These are phyloP conservation scores for Pyxicephalus adspersus DNA, from an alignment of 2,113 vertebrate genomes.

Conservation along the genomic window DNA sequence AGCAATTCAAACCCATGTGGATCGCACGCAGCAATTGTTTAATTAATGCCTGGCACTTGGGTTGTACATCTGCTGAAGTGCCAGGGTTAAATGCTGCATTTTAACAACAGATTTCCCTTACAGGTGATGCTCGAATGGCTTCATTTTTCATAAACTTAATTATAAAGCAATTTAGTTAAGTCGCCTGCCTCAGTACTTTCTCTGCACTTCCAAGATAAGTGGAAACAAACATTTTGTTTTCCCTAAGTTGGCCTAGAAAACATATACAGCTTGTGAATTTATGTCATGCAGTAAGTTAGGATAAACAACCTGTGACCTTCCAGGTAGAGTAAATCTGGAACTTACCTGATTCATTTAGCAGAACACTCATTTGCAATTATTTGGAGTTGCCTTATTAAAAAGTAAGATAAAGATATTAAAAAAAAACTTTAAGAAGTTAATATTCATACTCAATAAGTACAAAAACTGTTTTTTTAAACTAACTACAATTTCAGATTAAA, in stretches of 20 bases:
- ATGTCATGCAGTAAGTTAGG: slow-evolving; percentile 6
- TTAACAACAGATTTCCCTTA: slow-evolving; percentile 52
- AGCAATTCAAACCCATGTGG: slow-evolving; percentile 2
- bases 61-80: slow-evolving; percentile 28
- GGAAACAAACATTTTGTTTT: slow-evolving; percentile 32
- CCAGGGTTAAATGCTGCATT: slow-evolving; percentile 21
- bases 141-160: slow-evolving; percentile 55
- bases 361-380: too few relatives aligned
- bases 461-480: too few relatives aligned
- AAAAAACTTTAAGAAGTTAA: too few relatives aligned
- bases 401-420: too few relatives aligned
- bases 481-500: too few relatives aligned
- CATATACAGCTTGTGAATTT: not conserved
- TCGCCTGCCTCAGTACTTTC: slow-evolving; percentile 43
- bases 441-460: too few relatives aligned
- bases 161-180: slow-evolving; percentile 49
- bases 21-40: slow-evolving; percentile 14
- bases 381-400: too few relatives aligned
- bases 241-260: not conserved
- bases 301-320: not conserved
- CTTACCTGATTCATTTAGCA: too few relatives aligned
- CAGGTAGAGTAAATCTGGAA: not conserved
- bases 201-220: slow-evolving; percentile 48
- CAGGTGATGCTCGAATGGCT: slow-evolving; percentile 51
- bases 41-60: slow-evolving; percentile 37